Evolutionary conservation across 2,113 vertebrate genomes (phyloP), one percentile per base, ranked within the genome.

Genomic region (Mungos mungo): DNA sequence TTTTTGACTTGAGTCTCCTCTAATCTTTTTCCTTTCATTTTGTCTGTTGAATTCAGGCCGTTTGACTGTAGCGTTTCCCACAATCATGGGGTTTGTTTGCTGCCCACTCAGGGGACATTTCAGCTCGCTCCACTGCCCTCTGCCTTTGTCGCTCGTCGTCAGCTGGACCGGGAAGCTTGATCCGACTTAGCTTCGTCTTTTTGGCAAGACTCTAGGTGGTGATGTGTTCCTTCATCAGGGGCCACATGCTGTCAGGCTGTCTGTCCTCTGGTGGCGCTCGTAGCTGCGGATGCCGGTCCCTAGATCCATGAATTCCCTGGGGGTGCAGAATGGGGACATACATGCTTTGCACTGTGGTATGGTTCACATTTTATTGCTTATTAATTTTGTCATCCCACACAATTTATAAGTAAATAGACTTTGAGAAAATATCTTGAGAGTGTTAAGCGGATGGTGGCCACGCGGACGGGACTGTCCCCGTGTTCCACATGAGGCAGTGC

Each of bases 361-460:
- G 60, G 77, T 45, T 77, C 83, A 77, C 38, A 82, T 79, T 60
- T 50, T 95, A 82, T 69, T 77, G 88, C 92, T 88, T 71, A 72
- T 79, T 93, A 88, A 52, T 83, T 93, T 97, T 86, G 50, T 91
- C 77, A 85, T 90, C 77, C 50, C 23, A 63, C 69, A 80, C n/a
- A 33, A 14, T 31, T 50, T 77, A 35, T 68, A 68, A 80, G 71
- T 93, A 94, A 87, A 83, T 66, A 60, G 86, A 50, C 82, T 84
- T 94, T 63, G 83, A 80, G 77, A 45, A 57, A 88, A 69, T 71
- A 50, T n/a, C 33, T 31, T 47, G 35, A 8, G 16, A 47, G n/a
- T 29, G 33, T 65, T 90, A 89, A 77, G 54, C 50, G 45, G 95
- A 80, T 82, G 86, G 90, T 35, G 41, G 85, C 54, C 11, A 7